phyloP scores from a whole-genome alignment of 2,113 vertebrate species.

The Sinocyclocheilus maitianheensis region DNA sequence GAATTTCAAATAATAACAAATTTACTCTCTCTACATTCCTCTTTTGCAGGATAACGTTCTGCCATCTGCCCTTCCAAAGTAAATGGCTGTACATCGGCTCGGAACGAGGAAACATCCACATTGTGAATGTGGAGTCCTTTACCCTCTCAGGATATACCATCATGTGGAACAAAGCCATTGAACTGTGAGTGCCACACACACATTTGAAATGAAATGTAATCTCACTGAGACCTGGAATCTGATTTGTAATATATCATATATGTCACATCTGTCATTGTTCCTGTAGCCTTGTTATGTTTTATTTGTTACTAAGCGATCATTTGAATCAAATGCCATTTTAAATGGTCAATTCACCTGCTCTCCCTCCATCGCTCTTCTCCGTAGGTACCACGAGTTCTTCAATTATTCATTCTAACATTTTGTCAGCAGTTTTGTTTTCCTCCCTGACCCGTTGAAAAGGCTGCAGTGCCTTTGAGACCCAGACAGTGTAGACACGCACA shows the following conservation, averaged over 20 bases:
- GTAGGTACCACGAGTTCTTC: slow-evolving; percentile 28
- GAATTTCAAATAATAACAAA: neutral
- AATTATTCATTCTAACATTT: slow-evolving; percentile 54
- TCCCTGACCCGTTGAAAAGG: slow-evolving; percentile 18
- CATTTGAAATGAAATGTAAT: slow-evolving; percentile 20
- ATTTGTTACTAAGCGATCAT: slow-evolving; percentile 18
- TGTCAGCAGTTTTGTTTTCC: slow-evolving; percentile 47
- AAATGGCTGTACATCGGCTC: slow-evolving; percentile 98
- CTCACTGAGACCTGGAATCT: neutral
- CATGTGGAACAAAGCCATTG: slow-evolving; percentile 99
- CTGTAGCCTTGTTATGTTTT: slow-evolving; percentile 20
- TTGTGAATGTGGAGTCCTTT: slow-evolving; percentile 99
- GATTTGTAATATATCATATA: neutral
- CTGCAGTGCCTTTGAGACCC: slow-evolving; percentile 35
- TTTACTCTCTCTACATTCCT: slow-evolving; percentile 19
- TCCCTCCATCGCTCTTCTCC: slow-evolving; percentile 34
- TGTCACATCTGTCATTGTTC: neutral
- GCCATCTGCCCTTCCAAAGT: slow-evolving; percentile 99
- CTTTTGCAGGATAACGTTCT: slow-evolving; percentile 92
- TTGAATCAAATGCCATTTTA: neutral
- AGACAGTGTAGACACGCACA: slow-evolving; percentile 3
- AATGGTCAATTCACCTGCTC: slow-evolving; percentile 52
- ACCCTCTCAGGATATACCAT: slow-evolving; percentile 99
- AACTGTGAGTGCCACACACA: slow-evolving; percentile 87
- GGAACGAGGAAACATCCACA: slow-evolving; percentile 97